These are phyloP conservation scores for Diarsia rubi DNA, from an alignment of 2,888 invertebrate genomes.

Conservation along the genomic window DNA sequence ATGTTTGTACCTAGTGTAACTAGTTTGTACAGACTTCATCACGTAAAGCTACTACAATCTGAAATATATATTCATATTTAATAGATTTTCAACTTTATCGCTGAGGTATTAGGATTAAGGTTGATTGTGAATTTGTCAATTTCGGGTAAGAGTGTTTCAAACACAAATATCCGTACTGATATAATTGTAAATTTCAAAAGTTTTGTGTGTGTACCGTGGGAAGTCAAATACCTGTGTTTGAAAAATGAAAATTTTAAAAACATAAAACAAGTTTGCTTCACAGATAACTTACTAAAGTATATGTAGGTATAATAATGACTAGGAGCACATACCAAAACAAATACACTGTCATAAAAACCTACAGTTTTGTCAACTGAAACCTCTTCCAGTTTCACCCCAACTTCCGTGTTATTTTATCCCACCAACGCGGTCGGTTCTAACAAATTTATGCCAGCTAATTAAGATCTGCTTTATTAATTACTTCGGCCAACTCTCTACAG, in stretches of 20 bases:
- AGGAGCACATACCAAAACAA: background rate
- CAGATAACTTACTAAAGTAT: too few species aligned
- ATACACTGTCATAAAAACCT: background rate
- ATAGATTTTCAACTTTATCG: too few species aligned
- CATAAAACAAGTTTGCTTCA: background rate
- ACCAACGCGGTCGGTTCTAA: conserved; percentile 72
- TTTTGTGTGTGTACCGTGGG: too few species aligned
- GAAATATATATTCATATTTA: too few species aligned
- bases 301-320: background rate
- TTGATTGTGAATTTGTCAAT: too few species aligned
- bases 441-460: conserved; percentile 82
- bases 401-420: conserved; percentile 45
- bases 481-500: conserved; percentile 69
- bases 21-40: too few species aligned
- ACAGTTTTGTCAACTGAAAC: background rate
- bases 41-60: too few species aligned
- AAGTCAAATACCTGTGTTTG: background rate
- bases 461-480: conserved; percentile 86
- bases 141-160: background rate
- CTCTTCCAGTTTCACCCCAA: conserved; percentile 37
- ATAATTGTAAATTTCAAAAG: background rate
- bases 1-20: background rate
- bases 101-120: too few species aligned
- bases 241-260: too few species aligned
- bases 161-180: background rate